Evolutionary conservation across 2,888 invertebrate species (phyloP), one percentile per base, ranked within the genome.

Genomic region (Dendrolimus houi): DNA sequence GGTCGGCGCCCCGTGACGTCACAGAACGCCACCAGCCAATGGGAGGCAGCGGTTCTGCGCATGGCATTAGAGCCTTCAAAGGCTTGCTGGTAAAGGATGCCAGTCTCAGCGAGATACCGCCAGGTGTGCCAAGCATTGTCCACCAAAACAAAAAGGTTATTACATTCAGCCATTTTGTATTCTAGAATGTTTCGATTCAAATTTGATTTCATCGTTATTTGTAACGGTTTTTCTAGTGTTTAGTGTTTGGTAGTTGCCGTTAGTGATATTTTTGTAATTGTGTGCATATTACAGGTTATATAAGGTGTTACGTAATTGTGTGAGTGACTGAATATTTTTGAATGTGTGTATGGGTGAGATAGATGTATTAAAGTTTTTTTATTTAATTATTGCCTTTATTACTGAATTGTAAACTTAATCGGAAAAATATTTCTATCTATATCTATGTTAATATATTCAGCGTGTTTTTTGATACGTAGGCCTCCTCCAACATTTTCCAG

Each of bases 41-140:
- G 60, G 65, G 63, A 64, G 68, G 62, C 67, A 64, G 54, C 58
- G 53, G 67, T 58, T 60, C 60, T 69, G 83, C 88, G 88, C 87
- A 88, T 87, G 87, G 70, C 82, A 69, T 58, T 58, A 62, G 66
- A 80, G 82, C 74, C 77, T 79, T 72, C 73, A 70, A 73, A 69
- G 75, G 74, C 76, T 74, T 72, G 66, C 68, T 70, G 73, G 67
- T 69, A 67, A 66, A 71, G 74, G 65, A 67, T 65, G 73, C 73
- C 88, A 88, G 87, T 89, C 85, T 78, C 87, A 87, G 84, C 81
- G 79, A 83, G 84, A 83, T 79, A 81, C 73, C 74, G 78, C 79
- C 87, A 85, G 87, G 89, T 87, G 89, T 83, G 87, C 85, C 76
- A 79, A 85, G 85, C 84, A 77, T 80, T 75, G 78, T 77, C 74